Evolutionary conservation across 2,888 invertebrate species (phyloP), one percentile per base, ranked within the genome.

Genomic region (Cylindroiulus punctatus): DNA sequence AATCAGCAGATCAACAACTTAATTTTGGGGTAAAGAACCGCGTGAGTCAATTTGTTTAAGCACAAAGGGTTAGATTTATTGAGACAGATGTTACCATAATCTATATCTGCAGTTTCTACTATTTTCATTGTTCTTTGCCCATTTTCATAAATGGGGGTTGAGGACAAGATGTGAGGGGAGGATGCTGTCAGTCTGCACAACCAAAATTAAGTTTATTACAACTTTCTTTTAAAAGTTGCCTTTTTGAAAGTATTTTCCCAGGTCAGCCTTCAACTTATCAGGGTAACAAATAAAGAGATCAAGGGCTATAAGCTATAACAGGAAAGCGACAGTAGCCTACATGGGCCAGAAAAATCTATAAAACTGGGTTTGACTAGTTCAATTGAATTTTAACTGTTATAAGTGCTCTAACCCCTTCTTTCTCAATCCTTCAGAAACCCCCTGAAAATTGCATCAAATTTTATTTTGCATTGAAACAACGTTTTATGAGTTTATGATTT

Each of bases 11-110:
- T n/a, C 57, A 57, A 57, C 57, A 57, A 57, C 19, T n/a, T 7
- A 57, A 57, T n/a, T 57, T 57, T 22, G 57, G n/a, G 57, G n/a
- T 57, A 57, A 57, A n/a, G 57, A 57, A 57, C 57, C 57, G n/a
- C 19, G 57, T n/a, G 19, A 57, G n/a, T 57, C 40, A n/a, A n/a
- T n/a, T n/a, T 57, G n/a, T n/a, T 17, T 7, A 57, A n/a, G n/a
- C n/a, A 57, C 57, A 57, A 57, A n/a, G 57, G 4, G 7, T n/a
- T n/a, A 57, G n/a, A 40, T 40, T 40, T n/a, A n/a, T n/a, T n/a
- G n/a, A n/a, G n/a, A 44, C 47, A 19, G 19, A 1, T 4, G 57
- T n/a, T 5, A 57, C n/a, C 2, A n/a, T n/a, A n/a, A 57, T 57
- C 14, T 47, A 57, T 57, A 7, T 17, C 7, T 52, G n/a, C 4